These are phyloP conservation scores for Tetramorium simillimum DNA, from an alignment of 1,140 invertebrate species.

Conservation along the genomic window DNA sequence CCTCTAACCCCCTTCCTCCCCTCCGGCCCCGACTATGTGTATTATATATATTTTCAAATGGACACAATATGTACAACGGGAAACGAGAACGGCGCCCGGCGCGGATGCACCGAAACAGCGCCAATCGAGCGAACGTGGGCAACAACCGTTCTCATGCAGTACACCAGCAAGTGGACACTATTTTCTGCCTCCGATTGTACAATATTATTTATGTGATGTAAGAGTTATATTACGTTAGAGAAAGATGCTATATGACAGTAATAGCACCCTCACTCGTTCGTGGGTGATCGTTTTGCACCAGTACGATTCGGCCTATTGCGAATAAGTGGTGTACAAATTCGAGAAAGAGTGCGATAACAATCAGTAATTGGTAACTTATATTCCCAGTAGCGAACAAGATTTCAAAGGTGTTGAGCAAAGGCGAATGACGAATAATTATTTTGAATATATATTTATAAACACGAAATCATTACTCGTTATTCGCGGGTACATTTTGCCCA, in stretches of 20 bases:
- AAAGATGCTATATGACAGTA: constrained; percentile 28
- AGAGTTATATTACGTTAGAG: constrained; percentile 22
- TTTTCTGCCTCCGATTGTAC: constrained; percentile 46
- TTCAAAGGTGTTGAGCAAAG: constrained; percentile 14
- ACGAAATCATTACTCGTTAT: constrained; percentile 22
- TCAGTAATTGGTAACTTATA: constrained; percentile 8
- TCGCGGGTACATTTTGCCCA: constrained; percentile 4
- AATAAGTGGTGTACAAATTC: constrained; percentile 9
- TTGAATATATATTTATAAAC: constrained; percentile 7
- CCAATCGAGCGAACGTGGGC: constrained; percentile 8
- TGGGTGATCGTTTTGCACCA: constrained; percentile 39
- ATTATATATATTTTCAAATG: constrained; percentile 67
- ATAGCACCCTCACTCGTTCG: constrained; percentile 39
- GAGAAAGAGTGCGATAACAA: constrained; percentile 41
- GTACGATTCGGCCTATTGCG: constrained; percentile 26
- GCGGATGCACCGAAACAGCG: neutral
- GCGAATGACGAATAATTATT: constrained; percentile 25
- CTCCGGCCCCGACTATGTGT: constrained; percentile 46
- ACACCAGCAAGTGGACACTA: neutral
- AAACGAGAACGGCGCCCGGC: constrained; percentile 19
- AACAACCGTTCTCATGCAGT: neutral
- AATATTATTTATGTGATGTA: constrained; percentile 58
- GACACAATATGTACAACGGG: constrained; percentile 66
- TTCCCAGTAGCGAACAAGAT: neutral
- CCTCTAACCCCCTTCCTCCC: constrained; percentile 30